These are phyloP conservation scores for Solea solea DNA, from an alignment of 2,113 vertebrate species.

Conservation along the genomic window DNA sequence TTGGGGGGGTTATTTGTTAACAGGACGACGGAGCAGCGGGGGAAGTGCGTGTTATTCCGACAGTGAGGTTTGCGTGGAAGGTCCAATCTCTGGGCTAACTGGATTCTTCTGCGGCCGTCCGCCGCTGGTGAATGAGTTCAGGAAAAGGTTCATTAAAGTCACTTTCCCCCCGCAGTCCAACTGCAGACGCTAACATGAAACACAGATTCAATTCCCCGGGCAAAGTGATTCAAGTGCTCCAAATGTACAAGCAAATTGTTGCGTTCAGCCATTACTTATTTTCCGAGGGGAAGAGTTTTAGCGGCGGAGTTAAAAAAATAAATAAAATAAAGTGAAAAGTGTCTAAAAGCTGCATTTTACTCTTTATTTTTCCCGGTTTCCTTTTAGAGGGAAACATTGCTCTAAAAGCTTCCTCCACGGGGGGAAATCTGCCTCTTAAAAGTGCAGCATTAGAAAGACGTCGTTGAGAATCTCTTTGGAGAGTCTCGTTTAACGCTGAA, in stretches of 20 bases:
- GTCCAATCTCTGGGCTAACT: slow-evolving; percentile 2
- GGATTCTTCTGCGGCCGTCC: neutral
- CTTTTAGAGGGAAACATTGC: neutral
- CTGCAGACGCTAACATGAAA: slow-evolving; percentile 21
- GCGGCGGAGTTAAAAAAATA: neutral
- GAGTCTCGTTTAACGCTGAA: neutral
- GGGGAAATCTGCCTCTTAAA: too few species aligned
- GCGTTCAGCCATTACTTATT: neutral
- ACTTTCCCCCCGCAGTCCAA: slow-evolving; percentile 1
- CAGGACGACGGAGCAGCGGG: neutral
- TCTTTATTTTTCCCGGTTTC: neutral
- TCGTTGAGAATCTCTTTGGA: too few species aligned
- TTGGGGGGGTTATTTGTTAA: neutral
- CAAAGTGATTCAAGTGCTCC: slow-evolving; percentile 7
- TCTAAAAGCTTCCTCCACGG: too few species aligned
- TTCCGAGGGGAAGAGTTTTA: neutral
- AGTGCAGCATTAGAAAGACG: neutral
- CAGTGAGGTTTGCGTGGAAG: neutral
- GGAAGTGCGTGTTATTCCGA: neutral
- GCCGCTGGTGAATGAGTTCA: neutral
- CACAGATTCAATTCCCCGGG: neutral
- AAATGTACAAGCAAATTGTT: neutral
- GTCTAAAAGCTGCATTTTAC: neutral
- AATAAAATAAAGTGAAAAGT: neutral
- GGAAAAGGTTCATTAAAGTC: slow-evolving; percentile 18